These are phyloP conservation scores for Calephelis virginiensis DNA, from an alignment of 1,140 invertebrate species.

Conservation along the genomic window DNA sequence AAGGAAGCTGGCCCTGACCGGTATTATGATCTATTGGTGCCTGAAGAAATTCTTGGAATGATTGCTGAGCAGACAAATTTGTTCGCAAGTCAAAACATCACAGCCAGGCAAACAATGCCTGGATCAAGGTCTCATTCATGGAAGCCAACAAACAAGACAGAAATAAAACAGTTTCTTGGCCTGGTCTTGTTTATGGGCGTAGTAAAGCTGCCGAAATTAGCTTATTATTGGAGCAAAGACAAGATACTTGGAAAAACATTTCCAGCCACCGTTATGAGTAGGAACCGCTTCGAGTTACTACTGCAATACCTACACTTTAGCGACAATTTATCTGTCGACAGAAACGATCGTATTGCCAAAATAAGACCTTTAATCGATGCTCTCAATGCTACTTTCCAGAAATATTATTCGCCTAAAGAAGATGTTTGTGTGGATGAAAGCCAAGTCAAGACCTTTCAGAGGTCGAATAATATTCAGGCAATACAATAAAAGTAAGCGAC, in stretches of 20 bases:
- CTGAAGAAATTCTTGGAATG: constrained; percentile 46
- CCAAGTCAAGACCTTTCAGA: constrained; percentile 51
- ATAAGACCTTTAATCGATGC: constrained; percentile 40
- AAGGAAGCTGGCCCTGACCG: constrained; percentile 39
- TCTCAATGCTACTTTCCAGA: constrained; percentile 46
- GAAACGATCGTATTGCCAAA: constrained; percentile 40
- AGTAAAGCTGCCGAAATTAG: constrained; percentile 47
- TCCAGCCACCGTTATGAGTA: constrained; percentile 42
- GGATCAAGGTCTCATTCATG: constrained; percentile 43
- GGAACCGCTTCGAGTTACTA: constrained; percentile 42
- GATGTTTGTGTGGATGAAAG: constrained; percentile 54
- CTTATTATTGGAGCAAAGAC: constrained; percentile 46
- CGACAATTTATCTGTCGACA: constrained; percentile 39
- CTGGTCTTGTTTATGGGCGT: constrained; percentile 45
- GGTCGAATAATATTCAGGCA: constrained; percentile 56
- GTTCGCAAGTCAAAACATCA: constrained; percentile 42
- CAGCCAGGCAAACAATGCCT: constrained; percentile 46
- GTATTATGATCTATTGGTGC: constrained; percentile 43
- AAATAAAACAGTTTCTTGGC: constrained; percentile 47
- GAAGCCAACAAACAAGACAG: constrained; percentile 46
- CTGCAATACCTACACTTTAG: constrained; percentile 39
- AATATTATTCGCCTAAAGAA: constrained; percentile 53
- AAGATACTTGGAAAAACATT: constrained; percentile 45
- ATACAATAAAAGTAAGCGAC: constrained; percentile 55
- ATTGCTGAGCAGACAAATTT: constrained; percentile 49